Evolutionary conservation across 2,113 vertebrate species (phyloP).

Genomic region (Oreochromis tanganicae): DNA sequence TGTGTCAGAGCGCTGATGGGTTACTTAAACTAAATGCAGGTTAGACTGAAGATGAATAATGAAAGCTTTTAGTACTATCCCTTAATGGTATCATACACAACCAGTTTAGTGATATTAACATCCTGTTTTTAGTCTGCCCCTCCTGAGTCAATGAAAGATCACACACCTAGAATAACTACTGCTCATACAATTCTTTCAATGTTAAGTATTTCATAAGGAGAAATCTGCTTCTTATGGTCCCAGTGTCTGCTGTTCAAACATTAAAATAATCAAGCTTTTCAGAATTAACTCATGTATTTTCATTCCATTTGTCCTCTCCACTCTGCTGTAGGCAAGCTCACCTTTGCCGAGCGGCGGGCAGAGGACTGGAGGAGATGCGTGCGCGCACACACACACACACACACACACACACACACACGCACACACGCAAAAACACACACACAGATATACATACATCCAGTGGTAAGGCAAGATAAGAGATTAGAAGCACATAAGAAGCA

Average conservation of each 20-base stretch:
- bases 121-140: not conserved
- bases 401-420: not conserved
- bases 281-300: not conserved
- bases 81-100: not conserved
- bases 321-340: slow-evolving; percentile 56
- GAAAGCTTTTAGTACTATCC: not conserved
- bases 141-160: not conserved
- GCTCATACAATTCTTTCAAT: not conserved
- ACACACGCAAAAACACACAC: not conserved
- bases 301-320: not conserved
- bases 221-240: not conserved
- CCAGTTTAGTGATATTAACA: not conserved
- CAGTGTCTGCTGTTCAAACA: not conserved
- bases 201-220: not conserved
- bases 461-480: slow-evolving; percentile 31
- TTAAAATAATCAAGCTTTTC: not conserved
- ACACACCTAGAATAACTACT: not conserved
- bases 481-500: slow-evolving; percentile 37
- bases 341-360: slow-evolving; percentile 84
- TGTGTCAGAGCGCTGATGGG: not conserved
- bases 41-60: not conserved
- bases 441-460: not conserved
- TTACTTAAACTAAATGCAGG: not conserved
- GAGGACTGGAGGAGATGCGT: slow-evolving; percentile 78
- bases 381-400: slow-evolving; percentile 15